A percentile compares a stretch with the other conserved stretches of the same genome.
Evolutionary conservation across 2,113 vertebrate genomes (phyloP).

Genomic region (Phalacrocorax carbo): DNA sequence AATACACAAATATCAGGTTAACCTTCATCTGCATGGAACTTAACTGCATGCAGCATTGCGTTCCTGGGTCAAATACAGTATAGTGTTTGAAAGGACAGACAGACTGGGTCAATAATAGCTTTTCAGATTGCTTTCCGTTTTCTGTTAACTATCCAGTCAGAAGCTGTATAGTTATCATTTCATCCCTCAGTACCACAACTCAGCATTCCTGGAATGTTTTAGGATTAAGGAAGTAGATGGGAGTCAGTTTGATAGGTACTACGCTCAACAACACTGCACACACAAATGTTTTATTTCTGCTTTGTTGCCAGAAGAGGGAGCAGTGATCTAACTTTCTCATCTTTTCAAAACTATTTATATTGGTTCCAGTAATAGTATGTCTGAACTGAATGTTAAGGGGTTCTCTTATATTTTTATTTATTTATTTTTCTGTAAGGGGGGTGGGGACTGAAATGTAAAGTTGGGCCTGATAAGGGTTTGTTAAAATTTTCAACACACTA

Average conservation of each 20-base stretch:
- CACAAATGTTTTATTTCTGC: background rate
- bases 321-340: background rate
- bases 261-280: background rate
- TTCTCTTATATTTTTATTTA: background rate
- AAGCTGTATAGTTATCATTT: background rate
- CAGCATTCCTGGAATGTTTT: background rate
- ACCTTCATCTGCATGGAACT: background rate
- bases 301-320: constrained; percentile 38
- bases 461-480: background rate
- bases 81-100: background rate
- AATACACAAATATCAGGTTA: background rate
- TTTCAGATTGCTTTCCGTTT: background rate
- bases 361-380: background rate
- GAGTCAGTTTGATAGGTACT: background rate
- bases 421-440: background rate
- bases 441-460: background rate
- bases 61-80: background rate
- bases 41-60: background rate
- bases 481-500: background rate
- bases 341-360: background rate
- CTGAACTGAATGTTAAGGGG: background rate
- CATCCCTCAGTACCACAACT: background rate
- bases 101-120: background rate
- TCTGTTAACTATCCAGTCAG: background rate
- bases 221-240: background rate